Percentiles rank a stretch among this genome's conserved stretches.
Conservation (phyloP, 2,113 vertebrate genomes). For the Dryoscopus gambensis region DNA sequence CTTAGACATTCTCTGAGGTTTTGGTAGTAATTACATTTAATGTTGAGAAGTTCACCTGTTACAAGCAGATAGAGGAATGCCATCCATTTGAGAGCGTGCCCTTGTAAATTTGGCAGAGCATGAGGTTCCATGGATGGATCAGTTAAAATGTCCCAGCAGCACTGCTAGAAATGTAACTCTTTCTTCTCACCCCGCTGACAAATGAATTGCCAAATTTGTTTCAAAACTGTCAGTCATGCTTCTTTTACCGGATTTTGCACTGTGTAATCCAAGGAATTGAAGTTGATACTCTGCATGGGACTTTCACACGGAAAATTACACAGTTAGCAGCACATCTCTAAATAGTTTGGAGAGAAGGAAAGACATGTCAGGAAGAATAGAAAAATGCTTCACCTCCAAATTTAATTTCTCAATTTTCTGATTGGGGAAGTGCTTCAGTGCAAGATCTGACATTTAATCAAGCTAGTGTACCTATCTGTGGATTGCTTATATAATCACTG, state of each 20-base stretch:
- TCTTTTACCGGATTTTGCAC: not conserved
- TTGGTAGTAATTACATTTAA: not conserved
- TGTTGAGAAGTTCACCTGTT: not conserved
- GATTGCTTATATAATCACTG: not conserved
- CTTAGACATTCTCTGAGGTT: not conserved
- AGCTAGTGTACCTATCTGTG: not conserved
- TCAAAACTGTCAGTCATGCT: not conserved
- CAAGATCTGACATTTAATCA: not conserved
- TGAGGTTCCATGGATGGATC: not conserved
- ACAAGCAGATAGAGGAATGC: not conserved
- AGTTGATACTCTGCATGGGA: not conserved
- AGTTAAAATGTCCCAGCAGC: not conserved
- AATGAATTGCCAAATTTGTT: not conserved
- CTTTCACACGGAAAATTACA: not conserved
- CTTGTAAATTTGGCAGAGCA: not conserved
- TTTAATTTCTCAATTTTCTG: not conserved
- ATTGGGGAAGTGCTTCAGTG: not conserved
- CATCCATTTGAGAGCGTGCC: not conserved
- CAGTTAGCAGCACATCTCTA: not conserved
- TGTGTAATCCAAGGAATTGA: not conserved
- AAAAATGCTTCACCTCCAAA: not conserved
- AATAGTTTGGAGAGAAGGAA: not conserved
- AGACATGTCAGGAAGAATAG: not conserved
- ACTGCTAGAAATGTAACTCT: not conserved
- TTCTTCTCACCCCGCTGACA: not conserved